Conservation (phyloP, 2,113 vertebrate species). For the Tiliqua scincoides region DNA sequence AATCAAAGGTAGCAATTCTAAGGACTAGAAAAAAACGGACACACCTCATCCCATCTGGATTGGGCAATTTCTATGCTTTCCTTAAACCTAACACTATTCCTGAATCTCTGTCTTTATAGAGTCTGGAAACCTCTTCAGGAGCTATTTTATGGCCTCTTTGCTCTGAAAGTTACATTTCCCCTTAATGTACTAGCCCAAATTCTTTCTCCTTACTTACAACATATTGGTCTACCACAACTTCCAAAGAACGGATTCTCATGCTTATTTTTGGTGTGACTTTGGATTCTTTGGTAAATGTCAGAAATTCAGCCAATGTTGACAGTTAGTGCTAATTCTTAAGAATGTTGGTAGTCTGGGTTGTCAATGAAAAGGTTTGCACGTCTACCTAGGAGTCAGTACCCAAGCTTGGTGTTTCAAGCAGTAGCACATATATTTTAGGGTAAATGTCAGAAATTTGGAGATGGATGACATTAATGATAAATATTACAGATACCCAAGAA, state of each 20-base stretch:
- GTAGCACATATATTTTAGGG: background rate
- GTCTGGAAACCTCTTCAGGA: background rate
- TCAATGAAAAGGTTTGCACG: background rate
- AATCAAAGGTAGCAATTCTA: background rate
- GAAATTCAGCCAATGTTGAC: background rate
- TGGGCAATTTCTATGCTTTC: background rate
- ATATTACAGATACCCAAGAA: background rate
- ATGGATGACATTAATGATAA: background rate
- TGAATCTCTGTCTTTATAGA: background rate
- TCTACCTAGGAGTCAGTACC: background rate
- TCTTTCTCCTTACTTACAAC: background rate
- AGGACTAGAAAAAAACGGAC: background rate
- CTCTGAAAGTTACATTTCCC: background rate
- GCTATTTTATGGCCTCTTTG: background rate
- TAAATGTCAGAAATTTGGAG: background rate
- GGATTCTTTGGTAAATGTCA: background rate
- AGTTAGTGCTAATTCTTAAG: background rate
- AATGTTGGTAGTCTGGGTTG: background rate
- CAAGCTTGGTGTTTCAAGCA: background rate
- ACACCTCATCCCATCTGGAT: background rate
- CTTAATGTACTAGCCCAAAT: background rate
- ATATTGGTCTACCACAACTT: background rate
- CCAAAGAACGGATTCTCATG: background rate
- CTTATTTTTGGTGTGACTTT: background rate
- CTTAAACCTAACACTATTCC: background rate